Conservation (phyloP, 1,140 invertebrate species). For the Diachasmimorpha longicaudata region DNA sequence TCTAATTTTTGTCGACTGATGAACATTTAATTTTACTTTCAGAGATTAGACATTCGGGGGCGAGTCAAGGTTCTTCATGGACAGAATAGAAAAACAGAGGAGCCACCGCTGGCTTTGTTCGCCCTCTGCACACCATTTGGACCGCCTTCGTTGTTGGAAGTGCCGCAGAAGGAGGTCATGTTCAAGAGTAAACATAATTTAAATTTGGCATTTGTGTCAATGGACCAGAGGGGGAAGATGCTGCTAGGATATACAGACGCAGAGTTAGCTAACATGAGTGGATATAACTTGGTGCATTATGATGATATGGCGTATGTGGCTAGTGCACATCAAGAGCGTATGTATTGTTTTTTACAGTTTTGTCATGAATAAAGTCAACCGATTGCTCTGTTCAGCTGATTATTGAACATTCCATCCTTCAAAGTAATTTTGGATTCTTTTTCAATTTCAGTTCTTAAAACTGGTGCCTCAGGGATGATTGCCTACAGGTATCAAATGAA, state of each 20-base stretch:
- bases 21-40: slow-evolving; percentile 49
- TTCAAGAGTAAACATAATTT: slow-evolving; percentile 99
- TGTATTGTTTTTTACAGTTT: slow-evolving; percentile 60
- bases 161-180: slow-evolving; percentile 94
- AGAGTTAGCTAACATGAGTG: slow-evolving; percentile 89
- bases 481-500: slow-evolving; percentile 96
- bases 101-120: slow-evolving; percentile 91
- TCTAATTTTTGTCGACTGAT: not conserved
- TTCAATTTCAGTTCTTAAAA: slow-evolving; percentile 90
- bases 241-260: slow-evolving; percentile 92
- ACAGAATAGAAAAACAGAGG: slow-evolving; percentile 93
- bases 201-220: slow-evolving; percentile 92
- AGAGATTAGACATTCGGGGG: slow-evolving; percentile 97
- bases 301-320: slow-evolving; percentile 97
- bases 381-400: no score
- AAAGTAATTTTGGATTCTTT: not conserved
- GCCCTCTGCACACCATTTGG: slow-evolving; percentile 98
- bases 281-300: slow-evolving; percentile 97
- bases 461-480: slow-evolving; percentile 97
- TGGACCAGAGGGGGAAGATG: slow-evolving; percentile 97
- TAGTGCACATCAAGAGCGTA: slow-evolving; percentile 98
- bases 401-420: not conserved
- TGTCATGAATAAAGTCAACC: no score
- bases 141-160: slow-evolving; percentile 87
- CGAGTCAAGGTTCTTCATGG: slow-evolving; percentile 95